phyloP scores from a whole-genome alignment of 2,888 invertebrate species.

The Heliconius aoede region DNA sequence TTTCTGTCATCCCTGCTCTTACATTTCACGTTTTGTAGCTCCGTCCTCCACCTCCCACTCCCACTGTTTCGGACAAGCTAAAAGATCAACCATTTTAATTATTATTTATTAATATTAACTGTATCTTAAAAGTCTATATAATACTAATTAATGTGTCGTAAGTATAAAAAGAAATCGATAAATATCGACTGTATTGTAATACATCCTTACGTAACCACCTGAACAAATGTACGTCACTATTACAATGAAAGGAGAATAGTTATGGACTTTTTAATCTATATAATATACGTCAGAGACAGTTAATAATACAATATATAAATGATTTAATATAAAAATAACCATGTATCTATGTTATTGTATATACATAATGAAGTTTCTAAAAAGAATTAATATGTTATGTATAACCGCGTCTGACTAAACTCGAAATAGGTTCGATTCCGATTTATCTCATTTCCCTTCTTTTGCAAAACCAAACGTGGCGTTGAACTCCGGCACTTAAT shows the following conservation, averaged over 20 bases:
- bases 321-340: background rate
- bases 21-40: no score
- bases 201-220: background rate
- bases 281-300: background rate
- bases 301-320: background rate
- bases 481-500: no score
- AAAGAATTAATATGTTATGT: no score
- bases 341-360: background rate
- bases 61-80: no score
- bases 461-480: no score
- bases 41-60: no score
- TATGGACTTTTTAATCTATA: background rate
- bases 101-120: no score
- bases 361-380: no score
- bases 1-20: no score
- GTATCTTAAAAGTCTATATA: background rate
- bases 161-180: background rate
- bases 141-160: background rate
- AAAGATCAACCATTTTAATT: constrained; percentile 28
- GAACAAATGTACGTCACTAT: constrained; percentile 5
- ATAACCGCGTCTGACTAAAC: no score
- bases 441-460: no score
- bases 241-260: background rate
- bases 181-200: background rate
- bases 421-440: no score